phyloP scores from a whole-genome alignment of 2,888 invertebrate genomes.

The Meta bourneti region DNA sequence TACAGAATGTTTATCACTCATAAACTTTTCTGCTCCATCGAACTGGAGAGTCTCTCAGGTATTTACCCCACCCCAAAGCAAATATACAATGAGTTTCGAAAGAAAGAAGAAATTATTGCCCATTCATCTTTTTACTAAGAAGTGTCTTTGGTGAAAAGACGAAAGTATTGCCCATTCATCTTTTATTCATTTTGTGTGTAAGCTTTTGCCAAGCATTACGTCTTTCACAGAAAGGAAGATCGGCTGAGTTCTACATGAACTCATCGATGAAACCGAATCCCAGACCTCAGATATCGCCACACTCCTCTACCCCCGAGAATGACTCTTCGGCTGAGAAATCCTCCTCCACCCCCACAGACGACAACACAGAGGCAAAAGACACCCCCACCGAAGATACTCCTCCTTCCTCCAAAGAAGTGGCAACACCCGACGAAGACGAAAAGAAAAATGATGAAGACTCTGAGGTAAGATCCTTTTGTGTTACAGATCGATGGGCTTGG shows the following conservation, averaged over 20 bases:
- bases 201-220: neutral
- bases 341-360: neutral
- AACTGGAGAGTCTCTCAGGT: too few relatives aligned
- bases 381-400: neutral
- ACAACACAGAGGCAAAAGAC: neutral
- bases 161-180: neutral
- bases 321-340: slow-evolving; percentile 52
- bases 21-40: too few relatives aligned
- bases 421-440: neutral
- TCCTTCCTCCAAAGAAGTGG: slow-evolving; percentile 10
- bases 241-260: slow-evolving; percentile 78
- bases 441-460: neutral
- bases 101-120: too few relatives aligned
- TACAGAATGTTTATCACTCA: too few relatives aligned
- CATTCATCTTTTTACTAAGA: too few relatives aligned
- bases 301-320: slow-evolving; percentile 56
- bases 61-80: too few relatives aligned
- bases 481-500: too few relatives aligned
- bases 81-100: too few relatives aligned
- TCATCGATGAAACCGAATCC: slow-evolving; percentile 5
- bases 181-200: slow-evolving; percentile 12
- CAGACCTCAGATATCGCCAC: slow-evolving; percentile 36
- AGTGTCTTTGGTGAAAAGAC: too few relatives aligned
- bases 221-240: slow-evolving; percentile 76
- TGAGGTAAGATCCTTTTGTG: neutral